Percentiles rank a stretch among this genome's conserved stretches.
Conservation (phyloP, 2,888 invertebrate species). For the Cordilura impudica region DNA sequence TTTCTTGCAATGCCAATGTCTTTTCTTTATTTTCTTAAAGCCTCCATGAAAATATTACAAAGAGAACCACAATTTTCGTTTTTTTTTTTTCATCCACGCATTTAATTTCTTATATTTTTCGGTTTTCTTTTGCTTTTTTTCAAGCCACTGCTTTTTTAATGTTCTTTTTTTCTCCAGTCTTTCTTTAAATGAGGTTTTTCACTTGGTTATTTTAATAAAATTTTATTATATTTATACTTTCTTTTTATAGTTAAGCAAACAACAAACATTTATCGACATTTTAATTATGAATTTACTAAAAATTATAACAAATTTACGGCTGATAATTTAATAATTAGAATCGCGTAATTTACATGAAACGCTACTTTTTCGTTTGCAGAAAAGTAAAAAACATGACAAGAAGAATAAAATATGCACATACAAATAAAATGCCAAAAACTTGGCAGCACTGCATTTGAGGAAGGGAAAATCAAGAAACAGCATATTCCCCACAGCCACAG, state of each 20-base stretch:
- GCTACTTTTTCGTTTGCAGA: conserved; percentile 40
- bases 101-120: conserved; percentile 37
- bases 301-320: conserved; percentile 23
- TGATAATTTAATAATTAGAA: conserved; percentile 44
- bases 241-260: conserved; percentile 21
- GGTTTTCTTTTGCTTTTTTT: conserved; percentile 22
- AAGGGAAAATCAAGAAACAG: too few species aligned
- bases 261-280: conserved; percentile 8
- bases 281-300: conserved; percentile 40
- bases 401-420: conserved; percentile 39
- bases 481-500: too few species aligned
- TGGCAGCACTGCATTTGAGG: conserved; percentile 14
- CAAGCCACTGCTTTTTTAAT: conserved; percentile 38
- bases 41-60: conserved; percentile 60
- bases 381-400: conserved; percentile 47
- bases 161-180: conserved; percentile 42
- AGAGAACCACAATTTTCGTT: conserved; percentile 38
- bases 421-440: neutral
- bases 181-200: conserved; percentile 31
- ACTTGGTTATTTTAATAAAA: conserved; percentile 41
- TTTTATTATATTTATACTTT: conserved; percentile 36
- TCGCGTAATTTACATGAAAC: conserved; percentile 51
- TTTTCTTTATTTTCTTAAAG: conserved; percentile 50
- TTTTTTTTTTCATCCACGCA: conserved; percentile 46
- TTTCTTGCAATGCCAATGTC: conserved; percentile 51